Conservation (phyloP, 92 coral and sea anemone species). For the Scolanthus callimorphus region DNA sequence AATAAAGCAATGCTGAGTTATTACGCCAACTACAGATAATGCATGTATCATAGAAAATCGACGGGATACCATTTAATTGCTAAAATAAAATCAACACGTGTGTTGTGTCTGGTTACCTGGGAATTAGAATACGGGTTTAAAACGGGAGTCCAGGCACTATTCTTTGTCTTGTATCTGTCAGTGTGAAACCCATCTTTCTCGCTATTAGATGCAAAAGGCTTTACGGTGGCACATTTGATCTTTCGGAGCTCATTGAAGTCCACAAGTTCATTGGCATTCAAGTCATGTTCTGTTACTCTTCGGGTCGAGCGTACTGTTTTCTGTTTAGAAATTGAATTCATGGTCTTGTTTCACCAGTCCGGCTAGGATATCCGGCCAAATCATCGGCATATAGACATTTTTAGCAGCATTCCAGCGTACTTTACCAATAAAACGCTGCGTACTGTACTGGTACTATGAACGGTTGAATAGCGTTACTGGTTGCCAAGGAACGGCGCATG, state of each 20-base stretch:
- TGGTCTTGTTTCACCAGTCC: no score
- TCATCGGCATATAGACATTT: no score
- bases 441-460: no score
- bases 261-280: constrained; percentile 20
- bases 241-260: constrained; percentile 15
- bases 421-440: no score
- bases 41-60: no score
- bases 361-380: no score
- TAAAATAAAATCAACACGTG: constrained; percentile 1
- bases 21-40: no score
- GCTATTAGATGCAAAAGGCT: constrained; percentile 15
- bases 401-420: no score
- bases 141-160: constrained; percentile 64
- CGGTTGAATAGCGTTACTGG: no score
- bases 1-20: no score
- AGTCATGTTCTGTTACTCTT: constrained; percentile 40
- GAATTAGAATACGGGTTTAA: constrained; percentile 39
- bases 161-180: constrained; percentile 53
- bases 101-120: constrained; percentile 28
- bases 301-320: constrained; percentile 47
- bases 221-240: constrained; percentile 4
- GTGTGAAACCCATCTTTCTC: constrained; percentile 47
- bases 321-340: constrained; percentile 46
- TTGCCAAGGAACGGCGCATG: no score
- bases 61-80: no score